Percentiles rank a stretch among this genome's conserved stretches.
These are phyloP conservation scores for Centropus bengalensis DNA, from an alignment of 2,113 vertebrate genomes.

Conservation along the genomic window DNA sequence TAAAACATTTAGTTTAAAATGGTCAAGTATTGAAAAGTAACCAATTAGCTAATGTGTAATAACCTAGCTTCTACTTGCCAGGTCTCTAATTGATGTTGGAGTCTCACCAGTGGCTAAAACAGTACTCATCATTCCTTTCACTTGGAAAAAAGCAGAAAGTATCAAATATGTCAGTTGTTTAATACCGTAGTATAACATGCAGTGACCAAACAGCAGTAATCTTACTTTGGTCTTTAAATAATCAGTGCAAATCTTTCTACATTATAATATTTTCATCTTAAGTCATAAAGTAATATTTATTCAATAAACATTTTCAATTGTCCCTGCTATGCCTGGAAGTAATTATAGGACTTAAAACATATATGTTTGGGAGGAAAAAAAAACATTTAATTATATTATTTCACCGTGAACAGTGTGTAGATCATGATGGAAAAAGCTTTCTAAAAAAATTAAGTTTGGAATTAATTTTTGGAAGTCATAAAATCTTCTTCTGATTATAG, in stretches of 20 bases:
- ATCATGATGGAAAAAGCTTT: not conserved
- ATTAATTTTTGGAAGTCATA: not conserved
- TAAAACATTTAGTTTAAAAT: not conserved
- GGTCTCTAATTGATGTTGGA: not conserved
- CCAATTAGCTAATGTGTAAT: not conserved
- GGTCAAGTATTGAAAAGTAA: not conserved
- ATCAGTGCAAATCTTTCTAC: not conserved
- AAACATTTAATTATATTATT: not conserved
- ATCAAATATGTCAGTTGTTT: not conserved
- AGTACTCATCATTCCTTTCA: not conserved
- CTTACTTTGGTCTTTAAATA: not conserved
- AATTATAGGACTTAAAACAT: not conserved
- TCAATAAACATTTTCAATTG: not conserved
- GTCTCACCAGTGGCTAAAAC: not conserved
- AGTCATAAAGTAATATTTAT: not conserved
- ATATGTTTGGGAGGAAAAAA: not conserved
- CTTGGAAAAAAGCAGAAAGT: not conserved
- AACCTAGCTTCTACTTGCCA: not conserved
- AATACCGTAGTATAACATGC: not conserved
- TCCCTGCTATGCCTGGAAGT: not conserved
- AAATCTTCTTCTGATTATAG: rapidly evolving
- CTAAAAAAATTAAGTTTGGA: not conserved
- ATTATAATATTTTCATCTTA: not conserved
- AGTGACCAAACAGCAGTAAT: not conserved
- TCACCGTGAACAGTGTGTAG: not conserved